These are phyloP conservation scores for Paraescarpia echinospica DNA, from an alignment of 1,140 invertebrate species.

Conservation along the genomic window DNA sequence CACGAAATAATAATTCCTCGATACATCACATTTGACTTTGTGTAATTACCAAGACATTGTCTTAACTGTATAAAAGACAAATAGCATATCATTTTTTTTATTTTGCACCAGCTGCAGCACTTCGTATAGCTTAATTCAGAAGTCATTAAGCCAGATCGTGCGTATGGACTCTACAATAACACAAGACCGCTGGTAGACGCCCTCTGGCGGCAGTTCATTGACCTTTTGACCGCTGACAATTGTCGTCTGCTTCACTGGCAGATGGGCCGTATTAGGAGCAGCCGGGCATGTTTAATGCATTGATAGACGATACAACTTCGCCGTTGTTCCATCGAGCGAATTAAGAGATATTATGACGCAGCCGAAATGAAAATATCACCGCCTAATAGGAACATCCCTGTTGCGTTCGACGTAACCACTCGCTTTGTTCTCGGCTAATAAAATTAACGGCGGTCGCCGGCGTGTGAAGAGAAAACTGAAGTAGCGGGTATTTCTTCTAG, in stretches of 20 bases:
- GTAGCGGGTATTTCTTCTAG: not conserved
- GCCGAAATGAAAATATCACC: not conserved
- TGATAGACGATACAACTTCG: constrained; percentile 3
- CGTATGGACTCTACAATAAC: not conserved
- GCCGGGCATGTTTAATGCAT: constrained; percentile 3
- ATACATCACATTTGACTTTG: too few species aligned
- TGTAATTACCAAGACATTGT: too few species aligned
- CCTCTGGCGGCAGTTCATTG: not conserved
- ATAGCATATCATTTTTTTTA: too few species aligned
- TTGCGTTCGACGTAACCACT: not conserved
- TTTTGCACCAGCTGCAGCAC: too few species aligned
- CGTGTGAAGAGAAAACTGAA: not conserved
- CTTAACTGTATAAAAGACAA: too few species aligned
- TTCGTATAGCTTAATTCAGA: too few species aligned
- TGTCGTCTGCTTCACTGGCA: not conserved
- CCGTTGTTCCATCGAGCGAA: not conserved
- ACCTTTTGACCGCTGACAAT: not conserved
- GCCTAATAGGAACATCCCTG: not conserved
- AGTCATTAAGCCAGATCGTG: too few species aligned
- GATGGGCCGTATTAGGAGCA: not conserved
- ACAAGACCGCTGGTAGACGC: not conserved
- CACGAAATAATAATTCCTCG: too few species aligned
- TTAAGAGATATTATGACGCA: constrained; percentile 6
- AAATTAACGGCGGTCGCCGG: not conserved
- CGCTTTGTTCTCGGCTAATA: not conserved